Evolutionary conservation across 2,113 vertebrate genomes (phyloP).

Genomic region (Ctenomys sociabilis): DNA sequence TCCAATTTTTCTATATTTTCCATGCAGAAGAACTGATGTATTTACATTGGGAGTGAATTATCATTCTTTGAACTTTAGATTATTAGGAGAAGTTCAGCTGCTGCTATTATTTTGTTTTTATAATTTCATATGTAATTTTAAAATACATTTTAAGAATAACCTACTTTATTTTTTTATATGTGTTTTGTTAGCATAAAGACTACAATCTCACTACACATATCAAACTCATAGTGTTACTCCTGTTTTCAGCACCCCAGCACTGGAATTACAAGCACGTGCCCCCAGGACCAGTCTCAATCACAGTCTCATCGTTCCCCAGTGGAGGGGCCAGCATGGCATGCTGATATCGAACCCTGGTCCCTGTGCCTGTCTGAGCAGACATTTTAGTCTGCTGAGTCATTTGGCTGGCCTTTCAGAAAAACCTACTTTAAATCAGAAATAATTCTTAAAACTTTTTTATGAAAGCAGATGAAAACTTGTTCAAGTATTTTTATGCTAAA

Average conservation of each 20-base stretch:
- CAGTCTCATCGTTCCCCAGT: no score
- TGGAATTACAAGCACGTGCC: no score
- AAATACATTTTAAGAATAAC: constrained; percentile 53
- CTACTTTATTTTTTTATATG: neutral
- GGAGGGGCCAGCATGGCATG: no score
- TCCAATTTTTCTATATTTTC: constrained; percentile 5
- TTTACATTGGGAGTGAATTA: constrained; percentile 51
- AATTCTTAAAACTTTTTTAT: constrained; percentile 19
- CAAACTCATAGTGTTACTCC: no score
- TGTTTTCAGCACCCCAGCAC: no score
- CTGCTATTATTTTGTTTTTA: neutral
- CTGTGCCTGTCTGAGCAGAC: no score
- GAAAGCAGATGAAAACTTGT: constrained; percentile 11
- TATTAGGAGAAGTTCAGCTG: constrained; percentile 17
- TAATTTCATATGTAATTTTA: constrained; percentile 42
- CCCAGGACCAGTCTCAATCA: no score
- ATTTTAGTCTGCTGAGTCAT: no score
- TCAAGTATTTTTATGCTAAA: constrained; percentile 41
- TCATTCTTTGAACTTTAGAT: constrained; percentile 50
- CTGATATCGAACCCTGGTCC: no score
- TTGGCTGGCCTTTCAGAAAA: neutral
- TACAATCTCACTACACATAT: no score
- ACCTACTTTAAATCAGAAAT: constrained; percentile 4
- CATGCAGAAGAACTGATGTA: neutral
- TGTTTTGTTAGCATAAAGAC: no score